Conservation (phyloP, 2,888 invertebrate genomes). For the Coenonympha glycerion region DNA sequence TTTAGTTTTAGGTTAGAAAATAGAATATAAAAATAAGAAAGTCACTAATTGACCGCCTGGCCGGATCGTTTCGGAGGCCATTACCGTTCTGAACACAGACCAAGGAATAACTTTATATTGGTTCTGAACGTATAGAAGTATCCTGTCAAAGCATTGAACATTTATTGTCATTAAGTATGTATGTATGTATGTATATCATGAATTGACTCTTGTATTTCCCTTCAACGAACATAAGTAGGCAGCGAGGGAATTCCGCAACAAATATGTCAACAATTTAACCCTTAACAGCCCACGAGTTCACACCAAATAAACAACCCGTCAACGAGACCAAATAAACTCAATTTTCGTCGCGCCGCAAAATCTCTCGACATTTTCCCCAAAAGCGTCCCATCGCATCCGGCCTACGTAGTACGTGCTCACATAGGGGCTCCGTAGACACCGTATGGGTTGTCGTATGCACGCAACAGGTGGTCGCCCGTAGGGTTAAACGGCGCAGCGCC, state of each 20-base stretch:
- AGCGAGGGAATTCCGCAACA: slow-evolving; percentile 19
- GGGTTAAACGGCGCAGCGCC: slow-evolving; percentile 60
- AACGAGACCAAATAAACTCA: slow-evolving; percentile 52
- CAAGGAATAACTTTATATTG: too few relatives aligned
- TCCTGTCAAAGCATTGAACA: too few relatives aligned
- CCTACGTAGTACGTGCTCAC: slow-evolving; percentile 31
- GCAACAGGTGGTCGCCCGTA: slow-evolving; percentile 74
- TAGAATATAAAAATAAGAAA: too few relatives aligned
- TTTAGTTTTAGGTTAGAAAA: too few relatives aligned
- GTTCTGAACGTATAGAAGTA: too few relatives aligned
- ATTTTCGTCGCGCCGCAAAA: slow-evolving; percentile 51
- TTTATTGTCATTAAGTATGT: too few relatives aligned
- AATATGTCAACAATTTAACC: slow-evolving; percentile 36
- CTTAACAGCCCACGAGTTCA: slow-evolving; percentile 23
- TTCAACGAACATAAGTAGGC: slow-evolving; percentile 1
- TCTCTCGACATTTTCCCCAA: slow-evolving; percentile 35
- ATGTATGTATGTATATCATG: neutral
- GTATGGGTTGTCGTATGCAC: slow-evolving; percentile 59
- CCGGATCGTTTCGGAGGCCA: too few relatives aligned
- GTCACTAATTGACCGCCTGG: too few relatives aligned
- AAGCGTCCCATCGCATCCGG: slow-evolving; percentile 32
- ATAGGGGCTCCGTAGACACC: slow-evolving; percentile 45
- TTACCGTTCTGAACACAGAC: too few relatives aligned
- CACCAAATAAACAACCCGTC: slow-evolving; percentile 55
- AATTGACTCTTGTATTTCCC: neutral